phyloP scores from a whole-genome alignment of 1,140 invertebrate genomes.

The Pissodes strobi region DNA sequence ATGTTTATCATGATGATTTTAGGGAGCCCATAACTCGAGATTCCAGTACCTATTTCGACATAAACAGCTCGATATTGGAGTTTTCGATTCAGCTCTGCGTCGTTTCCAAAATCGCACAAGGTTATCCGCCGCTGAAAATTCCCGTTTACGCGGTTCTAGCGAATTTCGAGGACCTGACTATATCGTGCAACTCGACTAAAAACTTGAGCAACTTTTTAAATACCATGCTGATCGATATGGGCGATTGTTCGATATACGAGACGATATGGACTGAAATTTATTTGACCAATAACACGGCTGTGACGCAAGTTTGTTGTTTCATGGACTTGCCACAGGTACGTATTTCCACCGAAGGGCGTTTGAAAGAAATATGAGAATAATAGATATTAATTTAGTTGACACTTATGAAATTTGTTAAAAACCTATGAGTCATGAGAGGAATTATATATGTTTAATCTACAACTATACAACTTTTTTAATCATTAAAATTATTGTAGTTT shows the following conservation, averaged over 20 bases:
- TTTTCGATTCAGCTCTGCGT: conserved; percentile 38
- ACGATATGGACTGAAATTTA: conserved; percentile 36
- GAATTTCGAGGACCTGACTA: conserved; percentile 30
- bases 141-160: conserved; percentile 41
- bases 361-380: too few species aligned
- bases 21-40: too few species aligned
- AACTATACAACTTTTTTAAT: too few species aligned
- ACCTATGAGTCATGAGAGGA: too few species aligned
- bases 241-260: conserved; percentile 41
- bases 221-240: conserved; percentile 39
- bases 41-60: conserved; percentile 32
- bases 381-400: too few species aligned
- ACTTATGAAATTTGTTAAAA: too few species aligned
- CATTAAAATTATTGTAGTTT: too few species aligned
- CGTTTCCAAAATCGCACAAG: conserved; percentile 30
- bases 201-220: conserved; percentile 16
- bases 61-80: conserved; percentile 36
- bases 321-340: conserved; percentile 45
- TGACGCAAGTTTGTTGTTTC: conserved; percentile 42
- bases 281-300: conserved; percentile 37
- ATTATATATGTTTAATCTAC: too few species aligned
- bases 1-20: too few species aligned
- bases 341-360: too few species aligned
- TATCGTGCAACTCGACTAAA: conserved; percentile 7
- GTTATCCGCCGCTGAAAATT: conserved; percentile 37